These are phyloP conservation scores for Drepana arcuata DNA, from an alignment of 1,140 invertebrate species.

Conservation along the genomic window DNA sequence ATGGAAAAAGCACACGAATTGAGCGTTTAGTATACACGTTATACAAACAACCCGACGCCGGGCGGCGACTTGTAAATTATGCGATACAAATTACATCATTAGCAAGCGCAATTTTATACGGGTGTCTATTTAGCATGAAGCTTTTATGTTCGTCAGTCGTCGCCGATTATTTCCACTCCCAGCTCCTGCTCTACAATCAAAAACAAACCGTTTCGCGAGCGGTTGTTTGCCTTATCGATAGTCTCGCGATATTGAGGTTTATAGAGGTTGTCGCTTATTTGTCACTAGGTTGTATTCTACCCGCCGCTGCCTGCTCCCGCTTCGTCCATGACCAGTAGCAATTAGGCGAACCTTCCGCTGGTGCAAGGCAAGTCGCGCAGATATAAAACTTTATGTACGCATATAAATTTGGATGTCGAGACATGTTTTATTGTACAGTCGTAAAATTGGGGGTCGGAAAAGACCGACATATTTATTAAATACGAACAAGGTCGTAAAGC, in stretches of 20 bases:
- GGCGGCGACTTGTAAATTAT: slow-evolving; percentile 35
- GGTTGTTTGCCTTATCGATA: slow-evolving; percentile 5
- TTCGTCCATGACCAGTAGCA: slow-evolving; percentile 62
- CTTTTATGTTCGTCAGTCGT: no score
- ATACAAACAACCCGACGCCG: slow-evolving; percentile 19
- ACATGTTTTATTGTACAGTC: slow-evolving; percentile 68
- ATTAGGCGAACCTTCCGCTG: slow-evolving; percentile 57
- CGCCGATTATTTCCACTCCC: neutral
- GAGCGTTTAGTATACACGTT: slow-evolving; percentile 8
- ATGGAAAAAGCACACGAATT: slow-evolving; percentile 11
- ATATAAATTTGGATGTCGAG: slow-evolving; percentile 70
- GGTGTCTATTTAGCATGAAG: slow-evolving; percentile 13
- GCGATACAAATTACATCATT: slow-evolving; percentile 45
- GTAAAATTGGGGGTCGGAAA: slow-evolving; percentile 69
- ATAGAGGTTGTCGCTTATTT: slow-evolving; percentile 11
- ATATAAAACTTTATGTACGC: slow-evolving; percentile 71
- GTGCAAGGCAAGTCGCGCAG: slow-evolving; percentile 65
- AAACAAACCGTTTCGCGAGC: neutral
- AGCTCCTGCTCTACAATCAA: neutral
- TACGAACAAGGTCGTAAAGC: slow-evolving; percentile 66
- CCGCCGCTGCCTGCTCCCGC: slow-evolving; percentile 21
- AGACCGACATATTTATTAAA: slow-evolving; percentile 71
- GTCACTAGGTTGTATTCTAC: slow-evolving; percentile 26
- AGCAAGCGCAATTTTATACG: slow-evolving; percentile 24
- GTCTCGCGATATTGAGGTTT: slow-evolving; percentile 12